Evolutionary conservation across 1,140 invertebrate genomes (phyloP), one percentile per base, ranked within the genome.

Genomic region (Uloborus diversus): DNA sequence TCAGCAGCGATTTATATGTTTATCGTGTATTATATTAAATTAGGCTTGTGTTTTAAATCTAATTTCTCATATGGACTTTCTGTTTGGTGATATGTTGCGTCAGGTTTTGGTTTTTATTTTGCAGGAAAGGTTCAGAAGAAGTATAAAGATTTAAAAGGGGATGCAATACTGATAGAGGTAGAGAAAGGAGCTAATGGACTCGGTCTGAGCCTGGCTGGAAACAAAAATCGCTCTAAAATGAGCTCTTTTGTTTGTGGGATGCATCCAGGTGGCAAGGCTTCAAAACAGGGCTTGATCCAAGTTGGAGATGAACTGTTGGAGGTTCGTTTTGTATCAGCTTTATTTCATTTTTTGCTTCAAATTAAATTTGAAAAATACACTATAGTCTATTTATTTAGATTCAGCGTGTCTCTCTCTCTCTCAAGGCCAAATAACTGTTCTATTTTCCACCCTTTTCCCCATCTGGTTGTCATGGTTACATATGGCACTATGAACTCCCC

Each of bases 271-370:
- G 96, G 96, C 27, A 89, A 91, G 0, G 93, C 95, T 32, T 90
- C 87, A 73, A 91, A 91, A 76, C 90, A 92, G 27, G 92, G 92
- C 4, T 88, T 91, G 14, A 90, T 99, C 4, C 89, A 92, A 85
- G 91, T 98, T 37, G 97, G 97, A 0, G 98, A 99, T 86, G 96
- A 99, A 86, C 93, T 99, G 81, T 88, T 98, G 14, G 96, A 98
- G 90, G 95, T 96, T 84, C 84, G 85, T 78, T 37, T n/a, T 62
- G 20, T 5, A 28, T 17, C n/a, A n/a, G n/a, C 28, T 14, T 62
- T 4, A 35, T 35, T 68, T 13, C n/a, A n/a, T 25, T n/a, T 62
- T 62, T 17, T 35, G 14, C 28, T 32, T 20, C 14, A 9, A 5
- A 7, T 62, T 33, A 35, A 9, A 4, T 32, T 17, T 32, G 4